Evolutionary conservation across 2,797 vertebrate species (phyloP), one percentile per base, ranked within the genome.

Genomic region (Zenarchopterus dispar): DNA sequence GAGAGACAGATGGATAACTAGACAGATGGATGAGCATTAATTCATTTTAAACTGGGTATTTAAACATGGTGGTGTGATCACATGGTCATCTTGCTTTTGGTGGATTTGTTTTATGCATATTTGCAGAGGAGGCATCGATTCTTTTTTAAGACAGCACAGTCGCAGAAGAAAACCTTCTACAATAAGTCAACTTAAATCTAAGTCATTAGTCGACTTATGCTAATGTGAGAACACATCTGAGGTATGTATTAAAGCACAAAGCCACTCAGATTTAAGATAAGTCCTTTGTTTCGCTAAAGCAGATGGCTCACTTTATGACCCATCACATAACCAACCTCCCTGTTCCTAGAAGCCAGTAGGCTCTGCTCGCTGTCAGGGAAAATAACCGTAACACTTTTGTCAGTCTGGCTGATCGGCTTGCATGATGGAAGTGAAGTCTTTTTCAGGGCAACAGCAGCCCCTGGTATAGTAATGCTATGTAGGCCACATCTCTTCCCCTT

Each of bases 361-460:
- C 84, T 91, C 82, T 84, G 80, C 81, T 88, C 66, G 74, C 89
- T 93, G 92, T 94, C 91, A 91, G 75, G 87, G 84, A 82, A 90
- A 91, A 93, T 92, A 86, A 92, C 72, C 88, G 60, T 92, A 88
- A 89, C 63, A 50, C 66, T 66, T 82, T 88, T 83, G 84, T 90
- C 84, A 88, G 78, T 89, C 81, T 77, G 26, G 78, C 75, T 57
- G 66, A 88, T 88, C 73, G 68, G 85, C 88, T 81, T 73, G 70
- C 78, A 67, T 81, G 81, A 85, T 80, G 81, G 84, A 80, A 78
- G 62, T 73, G 55, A 77, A 70, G 63, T 77, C 79, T 62, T 78
- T 89, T 74, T 85, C 52, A 75, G 84, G 89, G 81, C 82, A 82
- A 70, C 23, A 51, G 67, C 68, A 67, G 86, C 90, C 89, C 67